These are phyloP conservation scores for Scaptomyza hsui DNA, from an alignment of 1,140 invertebrate genomes.

Conservation along the genomic window DNA sequence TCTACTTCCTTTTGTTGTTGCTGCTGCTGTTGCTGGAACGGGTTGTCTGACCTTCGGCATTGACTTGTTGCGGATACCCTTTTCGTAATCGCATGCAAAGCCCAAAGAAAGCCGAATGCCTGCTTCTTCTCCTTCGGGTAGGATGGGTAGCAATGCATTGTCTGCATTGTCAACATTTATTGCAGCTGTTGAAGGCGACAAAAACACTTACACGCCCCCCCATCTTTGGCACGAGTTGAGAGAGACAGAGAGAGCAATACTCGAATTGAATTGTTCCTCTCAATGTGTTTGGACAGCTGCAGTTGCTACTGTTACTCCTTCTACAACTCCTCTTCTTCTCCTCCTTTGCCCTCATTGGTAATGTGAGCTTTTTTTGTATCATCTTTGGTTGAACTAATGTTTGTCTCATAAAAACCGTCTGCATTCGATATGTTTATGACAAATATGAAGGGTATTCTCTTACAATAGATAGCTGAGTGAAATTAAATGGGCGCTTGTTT, in stretches of 20 bases:
- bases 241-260: not conserved
- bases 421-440: slow-evolving; percentile 53
- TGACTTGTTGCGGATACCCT: slow-evolving; percentile 39
- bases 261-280: slow-evolving; percentile 48
- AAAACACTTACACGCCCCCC: slow-evolving; percentile 29
- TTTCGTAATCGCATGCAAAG: slow-evolving; percentile 35
- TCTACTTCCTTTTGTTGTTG: slow-evolving; percentile 45
- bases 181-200: slow-evolving; percentile 20
- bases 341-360: slow-evolving; percentile 25
- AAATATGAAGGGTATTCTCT: slow-evolving; percentile 28
- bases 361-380: slow-evolving; percentile 46
- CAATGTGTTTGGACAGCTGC: slow-evolving; percentile 69
- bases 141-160: slow-evolving; percentile 9
- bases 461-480: slow-evolving; percentile 32
- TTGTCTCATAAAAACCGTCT: slow-evolving; percentile 52
- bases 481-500: slow-evolving; percentile 33
- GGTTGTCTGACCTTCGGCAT: slow-evolving; percentile 59
- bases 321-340: not conserved
- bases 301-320: slow-evolving; percentile 43
- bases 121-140: slow-evolving; percentile 6
- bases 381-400: slow-evolving; percentile 61
- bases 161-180: slow-evolving; percentile 11
- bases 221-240: slow-evolving; percentile 25
- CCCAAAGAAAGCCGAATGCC: slow-evolving; percentile 14
- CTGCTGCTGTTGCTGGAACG: slow-evolving; percentile 24